phyloP scores from a whole-genome alignment of 2,888 invertebrate species.

The Xestia sexstrigata region DNA sequence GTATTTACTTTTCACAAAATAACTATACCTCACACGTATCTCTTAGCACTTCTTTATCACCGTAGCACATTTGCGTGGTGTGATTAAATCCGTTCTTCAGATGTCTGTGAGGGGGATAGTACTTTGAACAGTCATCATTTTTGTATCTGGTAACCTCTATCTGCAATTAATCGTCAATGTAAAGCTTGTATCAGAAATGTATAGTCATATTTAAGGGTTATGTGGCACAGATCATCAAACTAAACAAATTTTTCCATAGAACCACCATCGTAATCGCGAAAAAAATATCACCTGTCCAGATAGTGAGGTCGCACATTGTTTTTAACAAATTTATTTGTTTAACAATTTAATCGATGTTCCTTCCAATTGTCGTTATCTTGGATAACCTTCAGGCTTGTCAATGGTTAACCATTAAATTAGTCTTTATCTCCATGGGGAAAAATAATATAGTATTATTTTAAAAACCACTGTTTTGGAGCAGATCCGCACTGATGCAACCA shows the following conservation, averaged over 20 bases:
- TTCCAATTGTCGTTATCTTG: no score
- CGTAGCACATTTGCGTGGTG: conserved; percentile 12
- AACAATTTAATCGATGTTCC: no score
- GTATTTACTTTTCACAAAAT: background rate
- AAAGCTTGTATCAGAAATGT: background rate
- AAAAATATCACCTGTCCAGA: no score
- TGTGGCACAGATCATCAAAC: no score
- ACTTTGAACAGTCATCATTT: conserved; percentile 1
- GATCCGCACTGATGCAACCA: no score
- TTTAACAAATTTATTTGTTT: no score
- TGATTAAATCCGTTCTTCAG: conserved; percentile 6
- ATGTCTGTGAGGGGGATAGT: conserved; percentile 1
- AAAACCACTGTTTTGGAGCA: no score
- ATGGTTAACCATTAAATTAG: background rate
- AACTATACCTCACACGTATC: conserved; percentile 6
- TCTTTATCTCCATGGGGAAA: no score
- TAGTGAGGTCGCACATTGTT: no score
- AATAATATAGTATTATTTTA: no score
- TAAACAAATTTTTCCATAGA: background rate
- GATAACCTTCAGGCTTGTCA: no score
- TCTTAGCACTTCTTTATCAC: conserved; percentile 15
- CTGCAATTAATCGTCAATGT: background rate
- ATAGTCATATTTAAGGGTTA: background rate
- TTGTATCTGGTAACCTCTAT: background rate
- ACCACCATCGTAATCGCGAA: background rate